Conservation (phyloP, 2,888 invertebrate species). For the Asteroscopus sphinx region DNA sequence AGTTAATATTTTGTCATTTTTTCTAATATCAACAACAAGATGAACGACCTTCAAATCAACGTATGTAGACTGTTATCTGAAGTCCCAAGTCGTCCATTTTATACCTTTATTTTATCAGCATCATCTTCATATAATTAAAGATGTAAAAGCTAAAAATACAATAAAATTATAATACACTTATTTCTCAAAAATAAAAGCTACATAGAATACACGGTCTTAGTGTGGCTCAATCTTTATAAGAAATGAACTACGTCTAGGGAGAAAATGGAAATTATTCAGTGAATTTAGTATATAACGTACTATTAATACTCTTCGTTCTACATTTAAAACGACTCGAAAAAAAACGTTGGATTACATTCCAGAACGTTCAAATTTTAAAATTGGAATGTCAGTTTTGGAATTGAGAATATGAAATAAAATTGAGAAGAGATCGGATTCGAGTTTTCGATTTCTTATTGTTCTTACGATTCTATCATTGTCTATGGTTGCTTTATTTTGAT, state of each 20-base stretch:
- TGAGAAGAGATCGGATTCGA: slow-evolving; percentile 5
- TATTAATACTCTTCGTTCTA: slow-evolving; percentile 49
- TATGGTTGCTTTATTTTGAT: not conserved
- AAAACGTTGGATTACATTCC: slow-evolving; percentile 35
- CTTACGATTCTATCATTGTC: slow-evolving; percentile 27
- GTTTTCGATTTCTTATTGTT: slow-evolving; percentile 23
- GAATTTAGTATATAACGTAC: slow-evolving; percentile 63
- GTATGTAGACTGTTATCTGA: too few relatives aligned
- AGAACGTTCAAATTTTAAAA: slow-evolving; percentile 39
- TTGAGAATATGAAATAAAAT: slow-evolving; percentile 32
- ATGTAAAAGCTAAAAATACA: too few relatives aligned
- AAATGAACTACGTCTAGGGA: slow-evolving; percentile 68
- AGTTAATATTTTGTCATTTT: too few relatives aligned
- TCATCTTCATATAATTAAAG: too few relatives aligned
- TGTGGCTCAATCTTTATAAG: slow-evolving; percentile 59
- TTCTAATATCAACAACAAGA: too few relatives aligned
- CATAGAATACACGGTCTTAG: not conserved
- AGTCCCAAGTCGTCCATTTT: too few relatives aligned
- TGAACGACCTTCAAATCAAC: too few relatives aligned
- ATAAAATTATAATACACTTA: too few relatives aligned
- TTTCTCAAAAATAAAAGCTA: too few relatives aligned
- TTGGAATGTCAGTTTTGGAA: slow-evolving; percentile 42
- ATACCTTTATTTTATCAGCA: too few relatives aligned
- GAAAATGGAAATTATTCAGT: slow-evolving; percentile 70
- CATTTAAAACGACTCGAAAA: slow-evolving; percentile 46